A percentile compares a stretch with the other conserved stretches of the same genome.
Conservation (phyloP, 2,113 vertebrate species). For the Zosterops pallidus region DNA sequence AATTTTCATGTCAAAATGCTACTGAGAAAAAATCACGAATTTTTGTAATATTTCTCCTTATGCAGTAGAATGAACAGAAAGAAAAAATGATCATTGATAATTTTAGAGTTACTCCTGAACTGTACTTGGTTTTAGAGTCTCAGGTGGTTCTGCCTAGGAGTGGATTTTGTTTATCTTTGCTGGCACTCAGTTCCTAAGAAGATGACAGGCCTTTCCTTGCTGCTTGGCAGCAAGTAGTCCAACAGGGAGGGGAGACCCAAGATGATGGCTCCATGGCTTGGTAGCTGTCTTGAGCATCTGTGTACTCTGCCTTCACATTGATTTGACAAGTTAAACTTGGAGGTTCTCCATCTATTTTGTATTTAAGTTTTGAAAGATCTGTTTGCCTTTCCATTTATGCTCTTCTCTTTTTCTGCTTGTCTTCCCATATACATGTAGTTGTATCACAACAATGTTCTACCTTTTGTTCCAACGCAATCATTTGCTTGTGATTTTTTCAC, state of each 20-base stretch:
- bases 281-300: not conserved
- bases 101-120: not conserved
- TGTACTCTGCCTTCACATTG: not conserved
- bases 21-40: not conserved
- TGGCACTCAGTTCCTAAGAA: not conserved
- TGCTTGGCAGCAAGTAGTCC: not conserved
- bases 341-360: not conserved
- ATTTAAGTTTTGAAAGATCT: not conserved
- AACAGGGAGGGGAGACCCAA: rapidly evolving
- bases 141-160: not conserved
- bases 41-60: conserved; percentile 15
- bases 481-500: not conserved
- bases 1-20: conserved; percentile 33
- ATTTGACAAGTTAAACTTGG: not conserved
- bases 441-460: not conserved
- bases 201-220: not conserved
- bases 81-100: not conserved
- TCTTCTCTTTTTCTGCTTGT: not conserved
- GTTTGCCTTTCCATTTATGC: not conserved
- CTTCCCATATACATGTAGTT: not conserved
- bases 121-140: not conserved
- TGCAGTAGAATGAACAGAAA: not conserved
- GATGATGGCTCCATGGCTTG: not conserved
- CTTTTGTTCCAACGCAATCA: not conserved
- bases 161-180: not conserved